Evolutionary conservation across 1,140 invertebrate species (phyloP).

Genomic region (Drosophila sulfurigaster): DNA sequence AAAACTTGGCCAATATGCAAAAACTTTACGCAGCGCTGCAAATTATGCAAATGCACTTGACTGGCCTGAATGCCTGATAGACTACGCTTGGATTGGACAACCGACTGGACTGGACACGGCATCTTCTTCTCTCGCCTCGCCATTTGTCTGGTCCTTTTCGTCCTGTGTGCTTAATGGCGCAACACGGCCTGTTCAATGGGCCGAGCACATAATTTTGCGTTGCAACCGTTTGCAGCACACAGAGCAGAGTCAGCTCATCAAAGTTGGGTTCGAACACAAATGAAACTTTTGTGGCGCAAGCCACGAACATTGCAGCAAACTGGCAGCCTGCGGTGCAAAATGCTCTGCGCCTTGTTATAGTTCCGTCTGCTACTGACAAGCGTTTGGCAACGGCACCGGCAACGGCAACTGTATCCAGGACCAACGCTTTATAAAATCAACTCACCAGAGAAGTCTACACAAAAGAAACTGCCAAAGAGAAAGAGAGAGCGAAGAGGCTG

Average conservation of each 20-base stretch:
- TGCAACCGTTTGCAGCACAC: conserved; percentile 11
- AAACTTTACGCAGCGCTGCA: conserved; percentile 65
- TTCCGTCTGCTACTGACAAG: conserved; percentile 59
- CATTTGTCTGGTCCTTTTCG: conserved; percentile 9
- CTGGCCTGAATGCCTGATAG: conserved; percentile 16
- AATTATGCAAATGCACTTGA: conserved; percentile 80
- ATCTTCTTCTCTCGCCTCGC: not conserved
- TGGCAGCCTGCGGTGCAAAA: conserved; percentile 36
- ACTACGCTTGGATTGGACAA: not conserved
- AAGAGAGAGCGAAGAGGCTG: not conserved
- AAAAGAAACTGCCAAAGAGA: conserved; percentile 47
- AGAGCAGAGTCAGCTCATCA: conserved; percentile 62
- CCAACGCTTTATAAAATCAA: conserved; percentile 71
- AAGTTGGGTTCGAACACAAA: conserved; percentile 79
- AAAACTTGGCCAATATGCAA: conserved; percentile 69
- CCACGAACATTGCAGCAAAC: conserved; percentile 66
- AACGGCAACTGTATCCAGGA: conserved; percentile 29
- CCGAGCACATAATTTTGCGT: conserved; percentile 67
- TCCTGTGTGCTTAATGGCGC: conserved; percentile 65
- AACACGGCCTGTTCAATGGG: conserved; percentile 69
- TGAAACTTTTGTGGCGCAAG: conserved; percentile 70
- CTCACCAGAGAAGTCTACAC: conserved; percentile 70
- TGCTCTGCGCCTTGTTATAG: conserved; percentile 13
- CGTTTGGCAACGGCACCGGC: conserved; percentile 49
- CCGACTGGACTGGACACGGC: conserved; percentile 32